Base-by-base conservation (phyloP, 2,888 invertebrate species). In the Limenitis camilla region DNA sequence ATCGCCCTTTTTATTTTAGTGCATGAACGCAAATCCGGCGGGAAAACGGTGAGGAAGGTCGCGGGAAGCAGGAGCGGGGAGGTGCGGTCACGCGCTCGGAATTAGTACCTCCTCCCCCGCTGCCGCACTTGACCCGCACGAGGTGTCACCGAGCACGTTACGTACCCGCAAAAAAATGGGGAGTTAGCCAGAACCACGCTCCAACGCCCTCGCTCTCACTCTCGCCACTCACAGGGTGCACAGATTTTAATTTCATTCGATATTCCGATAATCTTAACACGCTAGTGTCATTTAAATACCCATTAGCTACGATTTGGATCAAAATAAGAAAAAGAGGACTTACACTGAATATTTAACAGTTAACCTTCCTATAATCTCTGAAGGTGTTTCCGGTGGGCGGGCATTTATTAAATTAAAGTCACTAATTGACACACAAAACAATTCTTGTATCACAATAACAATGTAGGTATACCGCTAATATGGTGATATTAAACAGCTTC, bases 1-100 rank as follows among this genome's bases (percentile, higher is more conserved):
- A 82, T 82, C 84, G 84, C 82, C 84, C 83, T 84, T 85, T 83
- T 83, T 84, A 83, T 84, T 85, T 82, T 78, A 78, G 81, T 79
- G 73, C 82, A 81, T 78, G 81, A 81, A 81, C 80, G 81, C 78
- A 83, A 84, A 84, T 84, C 82, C 84, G 80, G 79, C 81, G 81
- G 84, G 83, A 83, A 82, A 84, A 79, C 81, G 73, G 66, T 66
- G 62, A 66, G 64, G 50, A 40, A 62, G 65, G 65, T 32, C 32
- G 45, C 35, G 53, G 55, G 56, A 44, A n/a, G 51, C 46, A 53
- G 46, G 41, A 4, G 67, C 56, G 65, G 62, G 67, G 73, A 67
- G 65, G 72, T 72, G 77, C 75, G 81, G 83, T 77, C 83, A 82
- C 81, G 81, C 78, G 81, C 73, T 73, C 62, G 69, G 81, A 80